These are phyloP conservation scores for Troglohyphantes excavatus DNA, from an alignment of 2,888 invertebrate genomes.

Conservation along the genomic window DNA sequence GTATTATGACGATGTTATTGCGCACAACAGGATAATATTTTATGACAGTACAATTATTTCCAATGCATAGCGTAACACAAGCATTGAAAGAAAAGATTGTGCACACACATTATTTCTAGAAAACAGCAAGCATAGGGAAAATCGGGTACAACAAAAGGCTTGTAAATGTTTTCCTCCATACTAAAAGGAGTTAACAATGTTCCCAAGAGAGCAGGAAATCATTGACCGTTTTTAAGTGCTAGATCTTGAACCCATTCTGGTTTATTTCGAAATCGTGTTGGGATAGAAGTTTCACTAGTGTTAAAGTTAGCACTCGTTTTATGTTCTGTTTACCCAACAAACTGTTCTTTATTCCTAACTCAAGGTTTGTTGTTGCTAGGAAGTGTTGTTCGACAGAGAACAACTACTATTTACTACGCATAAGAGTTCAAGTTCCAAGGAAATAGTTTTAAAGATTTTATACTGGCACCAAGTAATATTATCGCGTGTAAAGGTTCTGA, in stretches of 20 bases:
- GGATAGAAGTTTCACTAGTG: constrained; percentile 12
- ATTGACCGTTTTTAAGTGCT: constrained; percentile 41
- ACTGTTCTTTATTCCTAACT: constrained; percentile 28
- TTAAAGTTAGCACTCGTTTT: constrained; percentile 22
- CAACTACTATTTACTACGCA: not conserved
- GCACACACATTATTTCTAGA: not conserved
- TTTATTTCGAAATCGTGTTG: constrained; percentile 9
- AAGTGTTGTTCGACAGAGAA: constrained; percentile 27
- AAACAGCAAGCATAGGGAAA: not conserved
- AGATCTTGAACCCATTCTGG: constrained; percentile 18
- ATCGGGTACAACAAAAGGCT: not conserved
- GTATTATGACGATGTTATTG: not conserved
- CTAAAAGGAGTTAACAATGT: constrained; percentile 25
- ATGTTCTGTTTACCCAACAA: constrained; percentile 42
- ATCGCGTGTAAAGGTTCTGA: no score
- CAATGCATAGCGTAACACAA: not conserved
- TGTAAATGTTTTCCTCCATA: not conserved
- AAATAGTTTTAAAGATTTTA: not conserved
- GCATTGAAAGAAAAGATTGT: no score
- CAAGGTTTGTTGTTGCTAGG: constrained; percentile 34
- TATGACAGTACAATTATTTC: not conserved
- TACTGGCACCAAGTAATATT: not conserved
- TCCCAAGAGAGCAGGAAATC: constrained; percentile 22
- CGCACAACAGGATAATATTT: no score
- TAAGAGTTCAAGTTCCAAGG: not conserved